These are phyloP conservation scores for Tetramorium parvispinum DNA, from an alignment of 1,140 invertebrate genomes.

Conservation along the genomic window DNA sequence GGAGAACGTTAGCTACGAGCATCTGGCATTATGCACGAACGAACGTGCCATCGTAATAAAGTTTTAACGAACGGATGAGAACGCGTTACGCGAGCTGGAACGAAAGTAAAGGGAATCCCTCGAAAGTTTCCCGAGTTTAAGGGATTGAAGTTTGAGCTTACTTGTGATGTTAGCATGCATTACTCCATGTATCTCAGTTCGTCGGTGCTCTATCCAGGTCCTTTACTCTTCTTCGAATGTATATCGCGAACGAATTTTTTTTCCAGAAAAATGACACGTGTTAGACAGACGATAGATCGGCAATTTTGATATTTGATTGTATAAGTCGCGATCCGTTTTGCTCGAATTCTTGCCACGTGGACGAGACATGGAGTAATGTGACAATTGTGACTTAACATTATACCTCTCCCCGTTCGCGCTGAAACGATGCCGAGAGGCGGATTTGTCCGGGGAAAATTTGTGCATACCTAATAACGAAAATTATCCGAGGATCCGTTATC, in stretches of 20 bases:
- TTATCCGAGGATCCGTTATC: background rate
- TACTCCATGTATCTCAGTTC: slow-evolving; percentile 2
- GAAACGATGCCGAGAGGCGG: background rate
- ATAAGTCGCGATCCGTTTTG: background rate
- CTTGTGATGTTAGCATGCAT: slow-evolving; percentile 9
- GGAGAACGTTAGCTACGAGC: background rate
- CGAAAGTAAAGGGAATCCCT: background rate
- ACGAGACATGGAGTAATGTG: slow-evolving; percentile 17
- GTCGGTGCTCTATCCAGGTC: background rate
- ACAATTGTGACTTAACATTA: slow-evolving; percentile 37
- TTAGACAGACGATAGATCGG: background rate
- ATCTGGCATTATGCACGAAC: background rate
- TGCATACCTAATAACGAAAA: background rate
- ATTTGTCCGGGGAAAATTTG: background rate
- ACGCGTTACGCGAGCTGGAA: background rate
- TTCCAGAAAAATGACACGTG: background rate
- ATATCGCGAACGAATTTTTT: background rate
- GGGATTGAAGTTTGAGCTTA: slow-evolving; percentile 21
- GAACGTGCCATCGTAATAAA: slow-evolving; percentile 12
- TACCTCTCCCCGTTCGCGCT: slow-evolving; percentile 34
- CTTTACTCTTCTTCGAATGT: background rate
- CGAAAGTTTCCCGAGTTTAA: background rate
- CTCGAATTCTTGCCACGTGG: background rate
- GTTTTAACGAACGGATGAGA: background rate
- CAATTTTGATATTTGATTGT: background rate